A percentile compares a stretch with the other conserved stretches of the same genome.
These are phyloP conservation scores for Ambastaia sidthimunki DNA, from an alignment of 2,797 vertebrate species.

Conservation along the genomic window DNA sequence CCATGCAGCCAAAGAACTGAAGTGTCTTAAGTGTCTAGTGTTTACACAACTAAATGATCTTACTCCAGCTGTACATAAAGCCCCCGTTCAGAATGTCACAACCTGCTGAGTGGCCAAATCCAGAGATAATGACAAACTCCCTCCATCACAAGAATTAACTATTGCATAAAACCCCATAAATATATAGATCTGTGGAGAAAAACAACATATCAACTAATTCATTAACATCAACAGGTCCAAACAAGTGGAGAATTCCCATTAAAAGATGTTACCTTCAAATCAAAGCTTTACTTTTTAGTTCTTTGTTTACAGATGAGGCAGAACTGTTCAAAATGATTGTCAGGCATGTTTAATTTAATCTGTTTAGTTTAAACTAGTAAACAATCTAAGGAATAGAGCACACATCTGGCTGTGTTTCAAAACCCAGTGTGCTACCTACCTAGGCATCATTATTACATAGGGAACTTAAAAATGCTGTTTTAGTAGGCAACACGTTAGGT, in stretches of 20 bases:
- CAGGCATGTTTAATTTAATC: neutral
- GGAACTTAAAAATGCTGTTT: neutral
- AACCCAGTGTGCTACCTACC: neutral
- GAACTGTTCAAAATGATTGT: neutral
- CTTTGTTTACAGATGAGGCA: conserved; percentile 2
- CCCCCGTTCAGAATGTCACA: no score
- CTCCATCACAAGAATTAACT: no score
- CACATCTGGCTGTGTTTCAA: neutral
- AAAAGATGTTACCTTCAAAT: neutral
- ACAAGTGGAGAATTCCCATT: neutral
- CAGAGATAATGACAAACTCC: no score
- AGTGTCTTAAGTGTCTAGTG: neutral
- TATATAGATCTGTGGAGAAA: no score
- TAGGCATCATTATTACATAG: neutral
- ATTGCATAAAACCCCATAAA: no score
- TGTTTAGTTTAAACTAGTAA: neutral
- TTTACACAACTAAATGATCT: conserved; percentile 30
- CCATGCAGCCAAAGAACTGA: neutral
- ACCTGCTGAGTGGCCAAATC: no score
- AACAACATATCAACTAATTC: neutral
- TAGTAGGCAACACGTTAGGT: neutral
- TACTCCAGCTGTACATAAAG: conserved; percentile 21
- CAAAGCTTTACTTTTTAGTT: neutral
- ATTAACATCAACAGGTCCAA: neutral
- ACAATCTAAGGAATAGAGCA: neutral